phyloP scores from a whole-genome alignment of 2,113 vertebrate genomes.

The Rallus limicola region DNA sequence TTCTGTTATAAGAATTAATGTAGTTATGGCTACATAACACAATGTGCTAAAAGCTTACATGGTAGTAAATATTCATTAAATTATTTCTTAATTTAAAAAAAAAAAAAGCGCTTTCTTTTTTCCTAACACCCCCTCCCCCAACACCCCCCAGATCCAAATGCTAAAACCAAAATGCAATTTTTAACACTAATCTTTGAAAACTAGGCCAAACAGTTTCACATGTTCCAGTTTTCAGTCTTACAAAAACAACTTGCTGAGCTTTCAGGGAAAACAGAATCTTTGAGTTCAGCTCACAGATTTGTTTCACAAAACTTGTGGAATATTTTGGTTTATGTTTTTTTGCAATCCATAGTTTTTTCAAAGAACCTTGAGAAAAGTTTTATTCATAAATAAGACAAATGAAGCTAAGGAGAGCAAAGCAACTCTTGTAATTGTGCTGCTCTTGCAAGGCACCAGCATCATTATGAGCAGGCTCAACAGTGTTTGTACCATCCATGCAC shows the following conservation, averaged over 20 bases:
- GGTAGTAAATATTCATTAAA: neutral
- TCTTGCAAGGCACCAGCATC: neutral
- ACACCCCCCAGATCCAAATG: neutral
- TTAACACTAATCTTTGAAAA: neutral
- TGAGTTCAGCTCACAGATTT: neutral
- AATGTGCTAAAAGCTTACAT: neutral
- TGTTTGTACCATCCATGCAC: accelerated
- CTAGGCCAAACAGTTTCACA: neutral
- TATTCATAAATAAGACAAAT: neutral
- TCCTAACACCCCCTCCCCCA: too few species aligned
- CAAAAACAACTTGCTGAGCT: accelerated
- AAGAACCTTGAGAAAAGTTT: neutral
- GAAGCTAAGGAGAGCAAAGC: neutral
- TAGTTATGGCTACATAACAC: neutral
- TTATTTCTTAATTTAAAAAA: neutral
- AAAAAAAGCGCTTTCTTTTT: too few species aligned
- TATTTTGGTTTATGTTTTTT: neutral
- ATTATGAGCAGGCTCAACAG: neutral
- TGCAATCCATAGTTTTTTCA: neutral
- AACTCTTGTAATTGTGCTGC: neutral
- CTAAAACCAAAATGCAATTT: neutral
- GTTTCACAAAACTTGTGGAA: neutral
- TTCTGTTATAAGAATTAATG: neutral
- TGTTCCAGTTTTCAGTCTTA: neutral
- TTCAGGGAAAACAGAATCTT: neutral